Evolutionary conservation across 1,140 invertebrate genomes (phyloP).

Genomic region (Camponotus pennsylvanicus): DNA sequence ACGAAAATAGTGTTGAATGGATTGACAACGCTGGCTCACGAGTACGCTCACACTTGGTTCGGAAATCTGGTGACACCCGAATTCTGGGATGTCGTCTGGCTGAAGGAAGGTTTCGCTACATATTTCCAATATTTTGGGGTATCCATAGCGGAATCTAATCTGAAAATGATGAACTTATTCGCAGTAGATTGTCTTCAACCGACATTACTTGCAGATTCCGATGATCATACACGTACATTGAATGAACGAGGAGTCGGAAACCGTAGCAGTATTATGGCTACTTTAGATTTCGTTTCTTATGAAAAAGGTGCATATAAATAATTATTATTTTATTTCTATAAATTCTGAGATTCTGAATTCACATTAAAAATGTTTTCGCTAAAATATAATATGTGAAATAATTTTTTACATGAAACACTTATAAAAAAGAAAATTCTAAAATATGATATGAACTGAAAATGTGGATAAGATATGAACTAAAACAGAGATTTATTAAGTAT

Average conservation of each 20-base stretch:
- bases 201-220: constrained; percentile 87
- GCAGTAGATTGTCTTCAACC: constrained; percentile 89
- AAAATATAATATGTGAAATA: not conserved
- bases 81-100: constrained; percentile 93
- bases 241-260: constrained; percentile 90
- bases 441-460: not conserved
- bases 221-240: constrained; percentile 91
- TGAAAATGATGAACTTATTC: constrained; percentile 94
- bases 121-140: constrained; percentile 91
- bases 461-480: no score
- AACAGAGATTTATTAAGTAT: not conserved
- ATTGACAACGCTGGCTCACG: constrained; percentile 91
- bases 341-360: constrained; percentile 1
- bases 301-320: constrained; percentile 85
- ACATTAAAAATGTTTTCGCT: not conserved
- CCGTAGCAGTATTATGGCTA: constrained; percentile 90
- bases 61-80: constrained; percentile 92
- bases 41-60: constrained; percentile 94
- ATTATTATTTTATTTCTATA: not conserved
- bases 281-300: constrained; percentile 94
- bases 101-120: constrained; percentile 94
- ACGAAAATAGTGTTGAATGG: constrained; percentile 88
- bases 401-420: not conserved
- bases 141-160: constrained; percentile 86
- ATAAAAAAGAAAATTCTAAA: not conserved